Evolutionary conservation across 2,113 vertebrate species (phyloP), one percentile per base, ranked within the genome.

Genomic region (Antigone vipio): DNA sequence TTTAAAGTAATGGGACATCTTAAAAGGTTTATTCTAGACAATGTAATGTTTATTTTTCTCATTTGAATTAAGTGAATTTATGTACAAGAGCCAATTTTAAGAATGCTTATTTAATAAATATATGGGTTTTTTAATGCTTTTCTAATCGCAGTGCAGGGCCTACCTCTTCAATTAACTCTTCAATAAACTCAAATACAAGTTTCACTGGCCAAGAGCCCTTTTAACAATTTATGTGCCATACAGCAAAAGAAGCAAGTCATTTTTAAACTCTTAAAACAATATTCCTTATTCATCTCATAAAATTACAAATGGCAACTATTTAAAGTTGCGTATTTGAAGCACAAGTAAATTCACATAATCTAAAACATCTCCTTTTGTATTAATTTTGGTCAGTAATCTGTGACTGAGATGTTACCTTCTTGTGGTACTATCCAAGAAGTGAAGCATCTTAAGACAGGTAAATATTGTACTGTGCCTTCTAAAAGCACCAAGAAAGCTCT

Each of bases 81-180:
- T 79, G 42, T 60, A 88, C 49, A 75, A 90, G 56, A 88, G 69
- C 69, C 38, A 88, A 62, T 63, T 82, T 86, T 53, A 63, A 79
- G 52, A 74, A 85, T 78, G 50, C 91, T 93, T 92, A 74, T 78
- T 94, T 95, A 95, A 95, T 85, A 96, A 97, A 96, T 91, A 91
- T 80, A 76, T 13, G 4, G 88, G 52, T 72, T 89, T 95, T 95
- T 82, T 86, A 91, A 83, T 79, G 32, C 90, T 63, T 52, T 92
- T 88, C 88, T 97, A 91, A 97, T 63, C 38, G 47, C 69, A 85
- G 71, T 62, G 32, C 71, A 69, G 56, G 53, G 59, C 62, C 45
- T n/a, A 73, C 66, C 72, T 88, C 80, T 38, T 38, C 38, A 38
- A 38, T 38, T 38, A 38, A 38, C 38, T 38, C 38, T 38, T 81